These are phyloP conservation scores for Macroglossus sobrinus DNA, from an alignment of 2,113 vertebrate species.

Conservation along the genomic window DNA sequence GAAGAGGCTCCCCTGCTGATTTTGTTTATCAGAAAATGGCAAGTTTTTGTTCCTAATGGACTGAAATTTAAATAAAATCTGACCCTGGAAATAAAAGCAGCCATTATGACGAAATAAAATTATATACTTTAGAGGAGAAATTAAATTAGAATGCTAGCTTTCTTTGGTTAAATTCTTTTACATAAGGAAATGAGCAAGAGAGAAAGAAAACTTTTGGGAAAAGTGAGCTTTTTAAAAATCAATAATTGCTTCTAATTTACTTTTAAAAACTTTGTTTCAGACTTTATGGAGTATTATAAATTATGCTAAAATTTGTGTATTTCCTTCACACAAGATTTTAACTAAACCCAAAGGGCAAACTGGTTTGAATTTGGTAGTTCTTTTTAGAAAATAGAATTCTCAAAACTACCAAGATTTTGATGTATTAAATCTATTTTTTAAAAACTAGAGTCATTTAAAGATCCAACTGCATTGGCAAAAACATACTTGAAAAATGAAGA, in stretches of 20 bases:
- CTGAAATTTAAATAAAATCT: constrained; percentile 95
- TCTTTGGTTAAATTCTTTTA: constrained; percentile 89
- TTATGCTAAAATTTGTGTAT: constrained; percentile 79
- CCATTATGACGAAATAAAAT: constrained; percentile 93
- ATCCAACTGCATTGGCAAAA: neutral
- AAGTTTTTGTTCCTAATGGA: constrained; percentile 95
- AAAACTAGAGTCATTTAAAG: neutral
- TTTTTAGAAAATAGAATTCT: neutral
- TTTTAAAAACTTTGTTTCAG: constrained; percentile 82
- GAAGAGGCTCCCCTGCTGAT: constrained; percentile 94
- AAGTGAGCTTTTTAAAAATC: constrained; percentile 87
- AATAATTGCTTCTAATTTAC: constrained; percentile 86
- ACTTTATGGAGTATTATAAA: constrained; percentile 79
- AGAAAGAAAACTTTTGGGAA: constrained; percentile 83
- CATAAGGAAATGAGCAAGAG: constrained; percentile 88
- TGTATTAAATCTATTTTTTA: neutral
- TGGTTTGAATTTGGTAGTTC: constrained; percentile 12
- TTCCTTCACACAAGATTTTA: constrained; percentile 78
- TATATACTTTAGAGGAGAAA: constrained; percentile 89
- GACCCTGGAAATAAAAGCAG: constrained; percentile 93
- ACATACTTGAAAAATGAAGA: neutral
- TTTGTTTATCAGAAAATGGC: constrained; percentile 96
- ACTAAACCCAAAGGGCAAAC: neutral
- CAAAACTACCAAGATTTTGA: neutral
- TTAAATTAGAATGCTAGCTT: constrained; percentile 90